These are phyloP conservation scores for Tiliacea aurago DNA, from an alignment of 2,888 invertebrate species.

Conservation along the genomic window DNA sequence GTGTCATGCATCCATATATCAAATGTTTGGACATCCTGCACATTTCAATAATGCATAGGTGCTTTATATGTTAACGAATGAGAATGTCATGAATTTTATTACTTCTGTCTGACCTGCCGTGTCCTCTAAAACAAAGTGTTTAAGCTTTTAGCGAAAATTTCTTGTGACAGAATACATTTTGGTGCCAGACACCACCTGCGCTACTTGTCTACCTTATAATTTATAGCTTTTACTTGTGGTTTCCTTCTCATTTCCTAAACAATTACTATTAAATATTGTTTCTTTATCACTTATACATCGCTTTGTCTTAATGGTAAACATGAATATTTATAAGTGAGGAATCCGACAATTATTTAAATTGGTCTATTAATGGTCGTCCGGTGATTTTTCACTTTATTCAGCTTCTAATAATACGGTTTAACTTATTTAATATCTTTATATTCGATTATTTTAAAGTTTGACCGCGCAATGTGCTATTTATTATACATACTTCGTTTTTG, in stretches of 20 bases:
- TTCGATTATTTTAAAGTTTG: background rate
- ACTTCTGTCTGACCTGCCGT: conserved; percentile 15
- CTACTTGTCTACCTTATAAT: conserved; percentile 8
- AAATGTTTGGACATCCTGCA: conserved; percentile 39
- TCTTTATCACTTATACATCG: conserved; percentile 28
- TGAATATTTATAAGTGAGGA: conserved; percentile 24
- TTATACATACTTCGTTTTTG: background rate
- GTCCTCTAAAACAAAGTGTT: conserved; percentile 8
- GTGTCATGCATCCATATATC: conserved; percentile 30
- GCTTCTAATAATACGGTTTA: background rate
- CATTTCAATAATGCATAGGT: conserved; percentile 42
- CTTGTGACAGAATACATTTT: conserved; percentile 16
- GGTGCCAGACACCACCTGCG: conserved; percentile 36
- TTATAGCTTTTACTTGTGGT: conserved; percentile 15
- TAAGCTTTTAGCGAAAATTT: conserved; percentile 41
- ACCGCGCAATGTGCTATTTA: background rate
- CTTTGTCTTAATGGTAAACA: conserved; percentile 6
- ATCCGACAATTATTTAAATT: conserved; percentile 46
- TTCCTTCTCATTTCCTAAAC: conserved; percentile 31
- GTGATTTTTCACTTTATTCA: conserved; percentile 5
- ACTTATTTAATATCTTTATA: background rate
- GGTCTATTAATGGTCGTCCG: conserved; percentile 14
- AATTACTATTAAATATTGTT: conserved; percentile 26
- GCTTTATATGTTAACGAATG: conserved; percentile 38
- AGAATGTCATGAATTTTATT: conserved; percentile 31